Evolutionary conservation across 2,797 vertebrate species (phyloP), one percentile per base, ranked within the genome.

Genomic region (Limosa lapponica): DNA sequence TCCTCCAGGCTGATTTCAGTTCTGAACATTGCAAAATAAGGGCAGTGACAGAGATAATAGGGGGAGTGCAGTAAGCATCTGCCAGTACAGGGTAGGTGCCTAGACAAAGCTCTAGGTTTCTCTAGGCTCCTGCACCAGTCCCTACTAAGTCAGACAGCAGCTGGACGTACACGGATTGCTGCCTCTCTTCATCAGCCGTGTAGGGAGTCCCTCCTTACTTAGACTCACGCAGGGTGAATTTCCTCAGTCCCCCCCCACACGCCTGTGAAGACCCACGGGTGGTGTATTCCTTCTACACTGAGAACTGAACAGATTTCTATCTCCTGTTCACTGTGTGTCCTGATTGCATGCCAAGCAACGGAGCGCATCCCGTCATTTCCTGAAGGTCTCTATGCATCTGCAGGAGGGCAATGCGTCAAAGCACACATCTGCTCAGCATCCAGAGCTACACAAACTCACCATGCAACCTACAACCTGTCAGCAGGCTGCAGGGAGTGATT

Each of bases 121-220:
- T 82, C 30, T 30, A n/a, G 13, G 15, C 7, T 93, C 5, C 55
- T 41, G 27, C 39, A 55, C 10, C 23, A 41, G 37, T n/a, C 27
- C n/a, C 74, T 57, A 13, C 11, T 24, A 77, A 3, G 0, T 48
- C 15, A 78, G 69, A 58, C 30, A 72, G 28, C 10, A 49, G 13
- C 13, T 78, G 51, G 34, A 9, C 36, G 58, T 66, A 34, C 4
- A 8, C 15, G 28, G n/a, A 73, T 41, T 3, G 3, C 36, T 62
- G 25, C 6, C n/a, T 66, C 80, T 74, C 3, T 3, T 52, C 0
- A 0, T n/a, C 24, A 87, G 6, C 15, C 19, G 15, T 0, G 1
- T 4, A 37, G 23, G 13, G 14, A 64, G 24, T 28, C 7, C 11
- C 8, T 67, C 51, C 39, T 77, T 30, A 20, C 8, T 69, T n/a